A percentile compares a stretch with the other conserved stretches of the same genome.
Conservation (phyloP, 2,888 invertebrate genomes). For the Phasia obesa region DNA sequence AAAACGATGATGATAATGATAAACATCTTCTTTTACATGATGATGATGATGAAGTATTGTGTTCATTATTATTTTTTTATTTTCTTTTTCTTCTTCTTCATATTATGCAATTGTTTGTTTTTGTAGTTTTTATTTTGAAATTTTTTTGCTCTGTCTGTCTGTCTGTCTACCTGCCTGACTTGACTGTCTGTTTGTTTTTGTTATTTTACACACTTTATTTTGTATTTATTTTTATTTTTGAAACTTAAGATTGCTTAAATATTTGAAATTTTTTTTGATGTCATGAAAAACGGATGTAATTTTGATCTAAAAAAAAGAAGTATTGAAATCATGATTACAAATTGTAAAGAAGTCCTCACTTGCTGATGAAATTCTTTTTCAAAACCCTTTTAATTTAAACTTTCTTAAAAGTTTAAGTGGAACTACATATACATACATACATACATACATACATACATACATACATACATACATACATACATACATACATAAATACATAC, state of each 20-base stretch:
- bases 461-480: too few relatives aligned
- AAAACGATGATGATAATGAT: background rate
- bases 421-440: too few relatives aligned
- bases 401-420: too few relatives aligned
- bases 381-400: too few relatives aligned
- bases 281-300: conserved; percentile 49
- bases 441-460: too few relatives aligned
- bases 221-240: conserved; percentile 25
- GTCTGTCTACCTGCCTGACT: background rate
- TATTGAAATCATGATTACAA: background rate
- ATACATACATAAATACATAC: too few relatives aligned
- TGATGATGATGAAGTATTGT: conserved; percentile 5
- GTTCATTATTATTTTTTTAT: conserved; percentile 28
- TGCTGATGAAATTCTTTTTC: too few relatives aligned
- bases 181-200: conserved; percentile 8
- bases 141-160: conserved; percentile 26
- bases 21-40: conserved; percentile 20
- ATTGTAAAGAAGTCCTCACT: too few relatives aligned
- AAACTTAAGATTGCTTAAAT: background rate
- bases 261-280: background rate
- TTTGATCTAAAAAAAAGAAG: background rate
- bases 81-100: conserved; percentile 21
- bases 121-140: conserved; percentile 15
- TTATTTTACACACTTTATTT: conserved; percentile 34
- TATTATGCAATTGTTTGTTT: conserved; percentile 61